phyloP scores from a whole-genome alignment of 2,888 invertebrate genomes.

The Athalia rosae region DNA sequence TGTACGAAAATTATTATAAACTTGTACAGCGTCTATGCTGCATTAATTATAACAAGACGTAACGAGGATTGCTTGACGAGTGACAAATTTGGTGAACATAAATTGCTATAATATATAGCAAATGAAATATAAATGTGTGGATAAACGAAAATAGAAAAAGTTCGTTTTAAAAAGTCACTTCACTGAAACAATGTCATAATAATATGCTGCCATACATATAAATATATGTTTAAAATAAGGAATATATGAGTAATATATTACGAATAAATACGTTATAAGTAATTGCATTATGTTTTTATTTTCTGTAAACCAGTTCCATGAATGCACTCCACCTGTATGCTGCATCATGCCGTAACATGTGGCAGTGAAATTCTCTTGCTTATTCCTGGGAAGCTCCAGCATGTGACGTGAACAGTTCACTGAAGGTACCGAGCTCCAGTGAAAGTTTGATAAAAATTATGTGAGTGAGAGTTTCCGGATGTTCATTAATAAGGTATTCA shows the following conservation, averaged over 20 bases:
- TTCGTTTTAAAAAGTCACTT: conserved; percentile 65
- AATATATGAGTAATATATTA: conserved; percentile 68
- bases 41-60: conserved; percentile 39
- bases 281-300: conserved; percentile 17
- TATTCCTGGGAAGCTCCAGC: conserved; percentile 4
- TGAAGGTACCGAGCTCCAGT: conserved; percentile 18
- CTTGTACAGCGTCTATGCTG: conserved; percentile 36
- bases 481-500: neutral
- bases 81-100: conserved; percentile 37
- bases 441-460: conserved; percentile 21
- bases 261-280: conserved; percentile 68
- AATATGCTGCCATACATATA: conserved; percentile 73
- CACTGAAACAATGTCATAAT: conserved; percentile 71
- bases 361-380: conserved; percentile 4
- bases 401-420: conserved; percentile 17
- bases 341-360: neutral
- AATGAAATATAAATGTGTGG: conserved; percentile 42
- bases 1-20: conserved; percentile 28
- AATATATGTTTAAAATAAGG: conserved; percentile 72
- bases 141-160: conserved; percentile 54
- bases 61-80: conserved; percentile 36
- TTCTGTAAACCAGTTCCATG: neutral
- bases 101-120: conserved; percentile 34
- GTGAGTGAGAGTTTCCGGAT: conserved; percentile 21
- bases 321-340: neutral